Evolutionary conservation across 2,888 invertebrate species (phyloP).

Genomic region (Pyrrhosoma nymphula): DNA sequence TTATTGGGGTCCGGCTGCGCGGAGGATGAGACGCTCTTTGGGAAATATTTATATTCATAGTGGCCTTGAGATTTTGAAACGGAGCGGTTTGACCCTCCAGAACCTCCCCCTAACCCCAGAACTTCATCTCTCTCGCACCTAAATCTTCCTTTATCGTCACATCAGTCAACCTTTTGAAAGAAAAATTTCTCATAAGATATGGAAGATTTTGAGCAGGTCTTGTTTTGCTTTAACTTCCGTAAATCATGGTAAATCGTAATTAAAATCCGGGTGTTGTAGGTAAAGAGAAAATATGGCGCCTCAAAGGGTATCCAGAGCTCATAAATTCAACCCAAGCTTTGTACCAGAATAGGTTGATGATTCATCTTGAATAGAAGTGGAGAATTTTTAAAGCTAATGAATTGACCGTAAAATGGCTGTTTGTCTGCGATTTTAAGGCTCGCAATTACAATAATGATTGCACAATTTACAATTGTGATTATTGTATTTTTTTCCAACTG

Average conservation of each 20-base stretch:
- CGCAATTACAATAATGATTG: too few relatives aligned
- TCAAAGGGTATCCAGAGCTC: too few relatives aligned
- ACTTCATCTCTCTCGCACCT: neutral
- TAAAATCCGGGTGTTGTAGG: neutral
- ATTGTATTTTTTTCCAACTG: too few relatives aligned
- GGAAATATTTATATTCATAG: neutral
- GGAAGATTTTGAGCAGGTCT: neutral
- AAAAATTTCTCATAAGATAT: neutral
- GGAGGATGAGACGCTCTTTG: neutral
- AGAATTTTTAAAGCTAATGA: too few relatives aligned
- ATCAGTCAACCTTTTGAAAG: neutral
- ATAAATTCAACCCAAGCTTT: too few relatives aligned
- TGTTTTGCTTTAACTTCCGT: neutral
- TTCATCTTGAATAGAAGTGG: too few relatives aligned
- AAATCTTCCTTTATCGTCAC: neutral
- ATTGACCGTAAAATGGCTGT: too few relatives aligned
- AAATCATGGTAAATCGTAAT: neutral
- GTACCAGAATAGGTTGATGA: too few relatives aligned
- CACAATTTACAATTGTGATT: too few relatives aligned
- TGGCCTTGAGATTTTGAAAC: neutral
- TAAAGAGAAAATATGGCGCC: too few relatives aligned
- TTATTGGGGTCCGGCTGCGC: neutral
- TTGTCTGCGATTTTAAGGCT: too few relatives aligned
- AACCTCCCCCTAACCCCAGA: neutral
- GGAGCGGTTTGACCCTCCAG: neutral